Evolutionary conservation across 2,888 invertebrate species (phyloP), one percentile per base, ranked within the genome.

Genomic region (Acleris sparsana): DNA sequence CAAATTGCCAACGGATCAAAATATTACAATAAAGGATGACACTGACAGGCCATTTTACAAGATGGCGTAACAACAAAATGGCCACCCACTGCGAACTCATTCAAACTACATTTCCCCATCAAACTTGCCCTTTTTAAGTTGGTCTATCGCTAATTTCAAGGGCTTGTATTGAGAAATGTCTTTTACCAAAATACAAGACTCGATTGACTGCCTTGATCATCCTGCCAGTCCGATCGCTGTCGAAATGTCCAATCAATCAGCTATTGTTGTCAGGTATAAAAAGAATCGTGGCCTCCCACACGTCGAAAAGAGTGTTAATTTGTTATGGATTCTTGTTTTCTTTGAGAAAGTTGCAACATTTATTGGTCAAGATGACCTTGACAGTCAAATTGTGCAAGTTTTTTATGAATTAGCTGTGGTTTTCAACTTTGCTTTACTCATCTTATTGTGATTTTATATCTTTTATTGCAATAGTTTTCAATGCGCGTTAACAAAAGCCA

Each of bases 271-370:
- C 57, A 62, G 51, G 13, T 5, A 20, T 43, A 61, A 57, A 56
- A 57, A 62, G 52, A 29, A 46, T 46, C 57, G 43, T 53, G 61
- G 53, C 61, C 49, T 48, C 61, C 65, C 39, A 62, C 48, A 25
- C 39, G 51, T 51, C 20, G 18, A 48, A 49, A n/a, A 55, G 20
- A 61, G 63, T 51, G 56, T 51, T 61, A 66, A 66, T 66, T 66
- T 66, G 66, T 57, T 62, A 62, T 46, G 60, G 63, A 43, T 43
- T 48, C 61, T 13, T 29, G 49, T 59, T 59, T 61, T 65, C 53
- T 63, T 63, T 66, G 56, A 62, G 66, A 66, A 66, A 66, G 66
- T 66, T 66, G 48, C 66, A 56, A 66, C 61, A 66, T 39, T 46
- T 51, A 29, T 49, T 61, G 51, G 44, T 20, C 46, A 56, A 55